Evolutionary conservation across 2,113 vertebrate genomes (phyloP).

Genomic region (Elephas maximus): DNA sequence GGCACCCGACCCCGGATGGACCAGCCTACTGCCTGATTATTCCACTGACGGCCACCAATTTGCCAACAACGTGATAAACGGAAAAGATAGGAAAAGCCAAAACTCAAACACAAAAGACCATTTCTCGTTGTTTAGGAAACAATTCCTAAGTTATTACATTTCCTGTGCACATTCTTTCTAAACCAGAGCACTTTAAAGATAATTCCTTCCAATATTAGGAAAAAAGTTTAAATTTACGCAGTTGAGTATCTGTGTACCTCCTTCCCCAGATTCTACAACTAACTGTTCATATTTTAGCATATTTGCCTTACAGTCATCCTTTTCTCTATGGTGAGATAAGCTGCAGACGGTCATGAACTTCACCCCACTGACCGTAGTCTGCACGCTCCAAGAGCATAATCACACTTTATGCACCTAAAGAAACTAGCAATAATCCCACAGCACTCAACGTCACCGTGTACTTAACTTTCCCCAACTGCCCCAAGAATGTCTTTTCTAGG

Average conservation of each 20-base stretch:
- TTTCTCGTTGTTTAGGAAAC: background rate
- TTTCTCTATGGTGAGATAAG: background rate
- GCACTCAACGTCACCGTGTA: fast-evolving
- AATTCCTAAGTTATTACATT: background rate
- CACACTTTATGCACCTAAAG: background rate
- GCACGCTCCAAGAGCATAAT: fast-evolving
- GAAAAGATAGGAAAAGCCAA: background rate
- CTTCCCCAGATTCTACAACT: background rate
- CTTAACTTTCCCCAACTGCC: background rate
- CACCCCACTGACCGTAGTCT: background rate
- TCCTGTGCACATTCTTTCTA: background rate
- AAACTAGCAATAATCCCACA: fast-evolving
- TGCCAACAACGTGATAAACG: background rate
- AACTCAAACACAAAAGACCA: background rate
- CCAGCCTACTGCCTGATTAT: background rate
- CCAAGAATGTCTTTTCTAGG: fast-evolving
- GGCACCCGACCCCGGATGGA: no score
- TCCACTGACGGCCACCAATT: background rate
- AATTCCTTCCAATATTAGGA: background rate
- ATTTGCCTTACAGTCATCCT: background rate
- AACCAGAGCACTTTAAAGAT: background rate
- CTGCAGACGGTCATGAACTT: background rate
- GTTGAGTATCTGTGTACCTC: fast-evolving
- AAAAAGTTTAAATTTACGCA: background rate
- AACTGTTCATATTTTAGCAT: fast-evolving